Percentiles rank a stretch among this genome's conserved stretches.
phyloP scores from a whole-genome alignment of 2,888 invertebrate species.

The Holacanthella duospinosa region DNA sequence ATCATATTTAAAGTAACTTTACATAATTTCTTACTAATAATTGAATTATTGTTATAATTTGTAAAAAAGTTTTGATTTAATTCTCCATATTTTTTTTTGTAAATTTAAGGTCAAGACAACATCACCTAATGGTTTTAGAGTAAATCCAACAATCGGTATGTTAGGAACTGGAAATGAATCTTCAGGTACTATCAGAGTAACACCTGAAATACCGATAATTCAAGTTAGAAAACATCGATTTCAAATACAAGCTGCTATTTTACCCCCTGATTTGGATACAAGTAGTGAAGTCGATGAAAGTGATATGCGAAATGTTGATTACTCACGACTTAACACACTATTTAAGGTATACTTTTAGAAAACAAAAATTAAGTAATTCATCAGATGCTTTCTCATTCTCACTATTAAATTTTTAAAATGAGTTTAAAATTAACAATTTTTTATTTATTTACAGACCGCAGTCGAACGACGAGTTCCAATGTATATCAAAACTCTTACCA shows the following conservation, averaged over 20 bases:
- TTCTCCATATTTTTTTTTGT: background rate
- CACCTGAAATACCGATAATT: conserved; percentile 38
- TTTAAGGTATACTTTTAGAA: conserved; percentile 23
- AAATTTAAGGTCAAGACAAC: conserved; percentile 80
- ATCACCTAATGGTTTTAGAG: conserved; percentile 87
- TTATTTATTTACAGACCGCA: background rate
- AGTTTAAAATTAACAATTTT: background rate
- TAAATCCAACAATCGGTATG: conserved; percentile 75
- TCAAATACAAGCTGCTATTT: conserved; percentile 48
- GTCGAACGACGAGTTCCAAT: background rate
- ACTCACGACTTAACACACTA: conserved; percentile 3
- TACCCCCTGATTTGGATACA: conserved; percentile 11
- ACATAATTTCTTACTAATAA: background rate
- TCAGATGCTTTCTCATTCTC: too few relatives aligned
- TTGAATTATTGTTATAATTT: background rate
- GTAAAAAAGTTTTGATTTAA: background rate
- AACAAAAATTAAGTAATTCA: too few relatives aligned
- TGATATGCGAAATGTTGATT: background rate
- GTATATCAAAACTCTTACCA: background rate
- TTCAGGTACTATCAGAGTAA: conserved; percentile 57
- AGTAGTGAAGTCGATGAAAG: background rate
- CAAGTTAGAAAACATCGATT: conserved; percentile 57
- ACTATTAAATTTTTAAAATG: background rate
- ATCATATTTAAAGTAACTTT: conserved; percentile 2
- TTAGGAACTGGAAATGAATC: conserved; percentile 55